Base-by-base conservation (phyloP, 2,888 invertebrate species). In the Dendrolimus pini region DNA sequence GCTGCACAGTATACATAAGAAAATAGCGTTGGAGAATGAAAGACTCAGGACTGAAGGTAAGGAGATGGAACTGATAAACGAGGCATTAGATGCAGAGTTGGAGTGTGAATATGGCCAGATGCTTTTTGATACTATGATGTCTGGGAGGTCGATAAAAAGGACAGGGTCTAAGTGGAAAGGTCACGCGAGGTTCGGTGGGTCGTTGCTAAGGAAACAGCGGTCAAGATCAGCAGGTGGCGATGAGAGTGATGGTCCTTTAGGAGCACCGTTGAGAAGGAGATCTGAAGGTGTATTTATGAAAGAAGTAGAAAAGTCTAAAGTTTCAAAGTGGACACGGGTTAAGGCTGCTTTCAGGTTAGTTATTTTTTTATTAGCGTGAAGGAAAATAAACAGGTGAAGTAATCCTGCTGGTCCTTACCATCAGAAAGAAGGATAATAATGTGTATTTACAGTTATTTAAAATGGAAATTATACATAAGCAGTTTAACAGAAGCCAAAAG, bases 261-360 rank as follows among this genome's bases (percentile, higher is more conserved):
- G 83, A 0, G 83, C 86, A 10, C 88, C 88, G 1, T 58, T 88
- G 18, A 76, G 90, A 61, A 78, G 85, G 64, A 80, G 81, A 57
- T 89, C 86, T 9, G 91, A 86, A 61, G 86, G 85, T 0, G 68
- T 89, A 2, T 87, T 85, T 55, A 65, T 76, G 55, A 90, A 89
- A 59, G 88, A 89, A 66, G 85, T 89, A 0, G 91, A 91, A 14
- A 91, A 89, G 59, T 91, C 94, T 0, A 94, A 94, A 73, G 93
- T 95, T 56, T 96, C 96, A 0, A 97, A 97, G 75, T 97, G 97
- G 97, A 96, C 96, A 0, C 94, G 94, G 83, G 97, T 97, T 9
- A 97, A 97, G 80, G 96, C 96, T 55, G 97, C 97, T 12, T 95
- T 96, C 72, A 95, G 94, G 80, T 96, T 93, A 94, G 94, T 94